These are phyloP conservation scores for Microplitis demolitor DNA, from an alignment of 1,140 invertebrate genomes.

Conservation along the genomic window DNA sequence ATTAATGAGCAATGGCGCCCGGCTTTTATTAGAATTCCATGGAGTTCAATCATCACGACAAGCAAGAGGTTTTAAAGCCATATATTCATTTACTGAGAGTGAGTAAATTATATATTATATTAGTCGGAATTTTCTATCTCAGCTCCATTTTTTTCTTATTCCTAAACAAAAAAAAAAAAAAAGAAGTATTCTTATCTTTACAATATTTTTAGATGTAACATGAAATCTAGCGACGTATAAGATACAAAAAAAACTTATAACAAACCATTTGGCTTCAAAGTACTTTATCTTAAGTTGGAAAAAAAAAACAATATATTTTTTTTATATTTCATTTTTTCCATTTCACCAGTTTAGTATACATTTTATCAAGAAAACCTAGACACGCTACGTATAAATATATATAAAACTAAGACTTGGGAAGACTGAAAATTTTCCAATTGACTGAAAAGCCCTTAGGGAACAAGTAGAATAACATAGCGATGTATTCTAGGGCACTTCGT, in stretches of 20 bases:
- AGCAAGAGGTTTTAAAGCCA: conserved; percentile 82
- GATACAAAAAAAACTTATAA: no score
- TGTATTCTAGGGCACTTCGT: conserved; percentile 34
- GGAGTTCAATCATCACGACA: conserved; percentile 73
- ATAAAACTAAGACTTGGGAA: neutral
- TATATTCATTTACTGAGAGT: conserved; percentile 89
- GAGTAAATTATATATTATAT: conserved; percentile 53
- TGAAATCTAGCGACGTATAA: no score
- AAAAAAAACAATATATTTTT: neutral
- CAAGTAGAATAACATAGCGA: conserved; percentile 5
- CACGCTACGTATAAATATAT: neutral
- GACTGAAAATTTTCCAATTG: neutral
- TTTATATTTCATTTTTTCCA: neutral
- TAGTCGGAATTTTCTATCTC: no score
- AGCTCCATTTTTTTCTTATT: no score
- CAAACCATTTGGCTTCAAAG: neutral
- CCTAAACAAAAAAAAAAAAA: no score
- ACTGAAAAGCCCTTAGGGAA: neutral
- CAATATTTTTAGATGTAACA: no score
- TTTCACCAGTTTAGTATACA: no score
- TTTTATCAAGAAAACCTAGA: no score
- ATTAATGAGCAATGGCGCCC: conserved; percentile 87
- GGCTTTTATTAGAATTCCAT: conserved; percentile 81
- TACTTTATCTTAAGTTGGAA: no score
- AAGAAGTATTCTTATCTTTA: no score